These are phyloP conservation scores for Eupithecia pulchellata DNA, from an alignment of 2,888 invertebrate species.

Conservation along the genomic window DNA sequence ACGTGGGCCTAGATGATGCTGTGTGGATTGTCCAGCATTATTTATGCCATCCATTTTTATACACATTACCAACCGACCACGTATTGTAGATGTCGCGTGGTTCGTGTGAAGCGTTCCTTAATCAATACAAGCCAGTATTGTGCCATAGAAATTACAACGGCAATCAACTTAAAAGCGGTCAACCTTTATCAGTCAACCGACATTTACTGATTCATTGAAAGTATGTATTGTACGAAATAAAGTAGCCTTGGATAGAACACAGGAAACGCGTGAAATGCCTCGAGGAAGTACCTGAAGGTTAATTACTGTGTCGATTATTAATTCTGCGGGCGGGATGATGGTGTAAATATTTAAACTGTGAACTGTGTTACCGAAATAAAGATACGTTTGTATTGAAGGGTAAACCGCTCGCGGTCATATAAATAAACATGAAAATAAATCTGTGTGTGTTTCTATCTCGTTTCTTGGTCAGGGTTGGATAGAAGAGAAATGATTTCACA, in stretches of 20 bases:
- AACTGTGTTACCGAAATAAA: constrained; percentile 31
- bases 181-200: constrained; percentile 19
- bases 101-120: not conserved
- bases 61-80: not conserved
- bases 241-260: constrained; percentile 30
- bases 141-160: not conserved
- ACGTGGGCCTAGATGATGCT: too few species aligned
- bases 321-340: constrained; percentile 25
- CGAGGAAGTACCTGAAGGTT: constrained; percentile 44
- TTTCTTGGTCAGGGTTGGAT: too few species aligned
- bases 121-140: not conserved
- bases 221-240: constrained; percentile 28
- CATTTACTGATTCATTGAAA: constrained; percentile 20
- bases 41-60: too few species aligned
- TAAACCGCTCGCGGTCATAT: not conserved
- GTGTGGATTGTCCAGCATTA: too few species aligned
- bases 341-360: constrained; percentile 21
- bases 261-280: constrained; percentile 40
- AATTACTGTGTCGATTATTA: constrained; percentile 35
- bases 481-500: too few species aligned
- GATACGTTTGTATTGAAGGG: not conserved
- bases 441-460: not conserved
- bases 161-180: constrained; percentile 20
- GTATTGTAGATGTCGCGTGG: not conserved
- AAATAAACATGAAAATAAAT: not conserved